Percentiles rank a stretch among this genome's conserved stretches.
These are phyloP conservation scores for Nycteola revayana DNA, from an alignment of 2,888 invertebrate genomes.

Conservation along the genomic window DNA sequence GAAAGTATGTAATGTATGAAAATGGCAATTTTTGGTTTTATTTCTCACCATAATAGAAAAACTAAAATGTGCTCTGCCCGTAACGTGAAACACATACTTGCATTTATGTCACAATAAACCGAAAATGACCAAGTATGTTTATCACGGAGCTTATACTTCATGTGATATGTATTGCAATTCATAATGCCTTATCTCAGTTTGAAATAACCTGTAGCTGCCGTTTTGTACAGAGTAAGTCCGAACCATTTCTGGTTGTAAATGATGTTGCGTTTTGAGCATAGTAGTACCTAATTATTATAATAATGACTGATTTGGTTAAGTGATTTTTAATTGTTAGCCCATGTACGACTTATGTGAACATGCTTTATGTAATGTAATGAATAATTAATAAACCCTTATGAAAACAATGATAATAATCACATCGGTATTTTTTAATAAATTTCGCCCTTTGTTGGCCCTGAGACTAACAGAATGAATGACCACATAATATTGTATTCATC, in stretches of 20 bases:
- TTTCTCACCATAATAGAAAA: constrained; percentile 15
- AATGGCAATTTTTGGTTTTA: constrained; percentile 23
- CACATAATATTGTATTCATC: too few species aligned
- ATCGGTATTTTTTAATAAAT: constrained; percentile 24
- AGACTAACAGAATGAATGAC: too few species aligned
- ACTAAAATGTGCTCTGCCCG: constrained; percentile 5
- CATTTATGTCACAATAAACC: constrained; percentile 15
- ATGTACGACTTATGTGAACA: constrained; percentile 18
- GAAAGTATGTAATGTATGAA: constrained; percentile 21
- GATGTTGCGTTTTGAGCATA: constrained; percentile 25
- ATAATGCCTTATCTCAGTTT: too few species aligned
- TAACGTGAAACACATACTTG: constrained; percentile 2
- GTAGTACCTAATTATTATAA: constrained; percentile 43
- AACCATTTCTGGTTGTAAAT: too few species aligned
- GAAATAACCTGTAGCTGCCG: too few species aligned
- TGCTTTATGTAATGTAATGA: constrained; percentile 22
- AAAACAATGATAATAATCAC: constrained; percentile 22
- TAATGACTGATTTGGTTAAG: constrained; percentile 71
- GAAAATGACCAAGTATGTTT: constrained; percentile 13
- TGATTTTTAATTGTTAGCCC: constrained; percentile 39
- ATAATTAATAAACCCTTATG: constrained; percentile 26
- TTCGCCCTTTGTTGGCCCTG: too few species aligned
- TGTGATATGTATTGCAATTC: too few species aligned
- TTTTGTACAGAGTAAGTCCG: too few species aligned
- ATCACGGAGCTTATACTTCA: constrained; percentile 10